Evolutionary conservation across 2,797 vertebrate species (phyloP), one percentile per base, ranked within the genome.

Genomic region (Hyperoplus immaculatus): DNA sequence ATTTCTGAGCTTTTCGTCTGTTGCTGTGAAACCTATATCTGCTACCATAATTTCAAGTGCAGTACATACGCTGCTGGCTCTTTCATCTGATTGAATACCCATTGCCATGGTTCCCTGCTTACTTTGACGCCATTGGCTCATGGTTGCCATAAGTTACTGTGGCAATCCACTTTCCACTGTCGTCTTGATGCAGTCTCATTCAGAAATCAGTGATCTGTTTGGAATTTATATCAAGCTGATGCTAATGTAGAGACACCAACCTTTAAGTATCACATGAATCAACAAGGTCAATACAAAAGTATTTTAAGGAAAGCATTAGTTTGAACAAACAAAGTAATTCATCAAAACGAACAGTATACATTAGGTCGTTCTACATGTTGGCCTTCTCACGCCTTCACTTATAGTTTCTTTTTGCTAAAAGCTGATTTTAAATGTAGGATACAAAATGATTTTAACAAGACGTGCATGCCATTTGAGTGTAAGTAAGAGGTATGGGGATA

Each of bases 91-190:
- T 85, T 92, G 89, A 94, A 92, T 88, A 84, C 80, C 83, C 75
- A 96, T 97, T 69, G 86, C 95, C 95, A 96, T 97, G 95, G 95
- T 94, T 96, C 96, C 75, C 83, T 83, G 75, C 89, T 84, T 80
- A 82, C 88, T 87, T 82, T 81, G 83, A 93, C 94, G 89, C 91
- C 88, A 97, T 96, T 97, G 96, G 97, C 87, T 96, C 89, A 63
- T 76, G 93, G 96, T 97, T 97, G 97, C 96, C 94, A 96, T 95
- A 95, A 95, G 94, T 95, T 96, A 96, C 95, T n/a, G 83, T 77
- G 86, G 91, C 88, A 90, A 84, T 87, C 82, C 82, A 85, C 61
- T 21, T 21, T 21, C 21, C 21, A 21, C 21, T 21, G 21, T 21
- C 21, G 21, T 21, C 21, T 21, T 21, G 21, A 21, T 21, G 21